Percentiles rank a stretch among this genome's conserved stretches.
phyloP scores from a whole-genome alignment of 2,797 vertebrate genomes.

The Melanotaenia parkinsoni region DNA sequence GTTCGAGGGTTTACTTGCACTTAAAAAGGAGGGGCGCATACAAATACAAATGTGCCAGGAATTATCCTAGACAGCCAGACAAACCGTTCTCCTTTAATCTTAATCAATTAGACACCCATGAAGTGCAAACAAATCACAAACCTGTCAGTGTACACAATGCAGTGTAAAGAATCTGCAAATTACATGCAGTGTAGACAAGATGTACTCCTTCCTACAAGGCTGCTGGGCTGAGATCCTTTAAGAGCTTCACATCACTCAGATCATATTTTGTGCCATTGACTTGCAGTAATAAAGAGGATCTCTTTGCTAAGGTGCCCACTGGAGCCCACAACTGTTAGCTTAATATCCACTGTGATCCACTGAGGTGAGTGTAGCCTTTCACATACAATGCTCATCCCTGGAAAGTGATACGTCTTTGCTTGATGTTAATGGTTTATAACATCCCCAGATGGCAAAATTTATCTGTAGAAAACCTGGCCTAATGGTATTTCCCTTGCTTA shows the following conservation, averaged over 20 bases:
- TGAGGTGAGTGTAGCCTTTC: constrained; percentile 74
- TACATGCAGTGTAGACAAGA: constrained; percentile 65
- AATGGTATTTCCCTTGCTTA: constrained; percentile 64
- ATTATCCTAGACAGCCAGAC: constrained; percentile 71
- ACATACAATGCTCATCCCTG: constrained; percentile 61
- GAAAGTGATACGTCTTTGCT: constrained; percentile 68
- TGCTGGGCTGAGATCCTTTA: constrained; percentile 42
- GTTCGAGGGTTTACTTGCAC: constrained; percentile 69
- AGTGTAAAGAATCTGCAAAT: constrained; percentile 70
- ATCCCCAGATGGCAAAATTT: constrained; percentile 63
- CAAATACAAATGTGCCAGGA: constrained; percentile 76
- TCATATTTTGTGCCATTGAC: constrained; percentile 69
- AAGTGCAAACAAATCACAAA: constrained; percentile 76
- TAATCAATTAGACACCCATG: constrained; percentile 78
- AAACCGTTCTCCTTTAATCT: constrained; percentile 76
- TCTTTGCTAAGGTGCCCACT: constrained; percentile 67
- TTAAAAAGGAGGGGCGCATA: constrained; percentile 68
- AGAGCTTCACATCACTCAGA: constrained; percentile 55
- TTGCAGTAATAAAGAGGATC: constrained; percentile 66
- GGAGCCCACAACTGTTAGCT: constrained; percentile 68
- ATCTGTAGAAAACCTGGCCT: constrained; percentile 53
- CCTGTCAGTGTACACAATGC: constrained; percentile 69
- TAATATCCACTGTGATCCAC: constrained; percentile 76
- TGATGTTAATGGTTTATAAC: constrained; percentile 72
- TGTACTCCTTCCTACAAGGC: constrained; percentile 51